Evolutionary conservation across 2,888 invertebrate species (phyloP).

Genomic region (Megaustenia siamemsis): DNA sequence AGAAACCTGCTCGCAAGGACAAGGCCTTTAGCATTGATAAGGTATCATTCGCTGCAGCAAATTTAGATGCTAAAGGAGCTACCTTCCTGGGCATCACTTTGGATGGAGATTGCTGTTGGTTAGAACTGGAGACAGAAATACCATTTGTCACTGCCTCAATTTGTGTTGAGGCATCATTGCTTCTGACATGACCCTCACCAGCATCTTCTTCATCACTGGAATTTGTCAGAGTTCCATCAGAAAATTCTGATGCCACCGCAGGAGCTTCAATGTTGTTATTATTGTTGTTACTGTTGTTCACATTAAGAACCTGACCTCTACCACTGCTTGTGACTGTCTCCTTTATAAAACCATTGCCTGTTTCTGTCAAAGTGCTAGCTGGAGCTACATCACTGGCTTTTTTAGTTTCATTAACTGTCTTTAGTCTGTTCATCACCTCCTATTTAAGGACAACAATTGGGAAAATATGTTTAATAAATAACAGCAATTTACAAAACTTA

Average conservation of each 20-base stretch:
- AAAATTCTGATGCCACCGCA: conserved; percentile 1
- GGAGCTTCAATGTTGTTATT: background rate
- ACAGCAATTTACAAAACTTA: too few relatives aligned
- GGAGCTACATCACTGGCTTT: background rate
- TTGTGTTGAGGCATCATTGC: background rate
- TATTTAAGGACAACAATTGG: conserved; percentile 29
- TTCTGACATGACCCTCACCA: background rate
- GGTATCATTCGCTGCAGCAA: conserved; percentile 54
- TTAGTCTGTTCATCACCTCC: conserved; percentile 52
- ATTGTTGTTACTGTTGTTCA: conserved; percentile 29
- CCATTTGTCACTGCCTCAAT: background rate
- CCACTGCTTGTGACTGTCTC: background rate
- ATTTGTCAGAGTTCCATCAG: conserved; percentile 46
- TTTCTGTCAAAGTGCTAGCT: background rate
- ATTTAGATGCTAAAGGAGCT: conserved; percentile 53
- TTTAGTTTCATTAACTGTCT: conserved; percentile 53
- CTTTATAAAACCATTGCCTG: background rate
- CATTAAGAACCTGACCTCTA: background rate
- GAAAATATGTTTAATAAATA: too few relatives aligned
- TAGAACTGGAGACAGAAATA: background rate
- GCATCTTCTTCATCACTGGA: conserved; percentile 43
- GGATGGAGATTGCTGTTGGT: conserved; percentile 44
- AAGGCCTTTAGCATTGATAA: conserved; percentile 55
- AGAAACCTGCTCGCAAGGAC: conserved; percentile 49
- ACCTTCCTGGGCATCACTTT: conserved; percentile 59